Evolutionary conservation across 2,888 invertebrate genomes (phyloP).

Genomic region (Cryptocephalus moraei): DNA sequence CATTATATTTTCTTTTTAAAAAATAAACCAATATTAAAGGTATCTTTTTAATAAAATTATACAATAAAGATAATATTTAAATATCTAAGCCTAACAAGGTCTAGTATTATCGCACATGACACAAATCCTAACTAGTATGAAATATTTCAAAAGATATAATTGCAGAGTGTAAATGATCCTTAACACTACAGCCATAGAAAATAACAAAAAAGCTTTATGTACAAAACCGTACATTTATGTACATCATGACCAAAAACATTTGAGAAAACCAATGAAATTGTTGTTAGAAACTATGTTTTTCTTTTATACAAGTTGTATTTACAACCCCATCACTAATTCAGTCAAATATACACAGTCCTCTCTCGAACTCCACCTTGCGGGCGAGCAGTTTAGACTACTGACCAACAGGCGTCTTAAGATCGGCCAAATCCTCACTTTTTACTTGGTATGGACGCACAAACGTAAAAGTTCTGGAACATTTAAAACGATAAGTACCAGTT

Average conservation of each 20-base stretch:
- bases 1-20: background rate
- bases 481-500: too few species aligned
- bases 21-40: slow-evolving; percentile 7
- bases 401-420: background rate
- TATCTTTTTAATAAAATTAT: slow-evolving; percentile 17
- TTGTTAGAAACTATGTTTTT: slow-evolving; percentile 9
- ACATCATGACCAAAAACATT: slow-evolving; percentile 27
- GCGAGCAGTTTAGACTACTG: too few species aligned
- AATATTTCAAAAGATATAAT: too few species aligned
- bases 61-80: slow-evolving; percentile 14
- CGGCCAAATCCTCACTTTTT: too few species aligned
- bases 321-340: slow-evolving; percentile 14
- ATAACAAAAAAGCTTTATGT: slow-evolving; percentile 23
- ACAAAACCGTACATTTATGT: slow-evolving; percentile 31
- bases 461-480: too few species aligned
- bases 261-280: slow-evolving; percentile 13
- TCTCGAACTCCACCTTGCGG: background rate
- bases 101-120: too few species aligned
- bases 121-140: too few species aligned
- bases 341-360: slow-evolving; percentile 26
- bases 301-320: slow-evolving; percentile 10
- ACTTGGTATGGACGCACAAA: too few species aligned
- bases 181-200: too few species aligned
- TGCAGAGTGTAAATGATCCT: too few species aligned
- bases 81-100: background rate